Evolutionary conservation across 2,797 vertebrate species (phyloP), one percentile per base, ranked within the genome.

Genomic region (Nannoperca australis): DNA sequence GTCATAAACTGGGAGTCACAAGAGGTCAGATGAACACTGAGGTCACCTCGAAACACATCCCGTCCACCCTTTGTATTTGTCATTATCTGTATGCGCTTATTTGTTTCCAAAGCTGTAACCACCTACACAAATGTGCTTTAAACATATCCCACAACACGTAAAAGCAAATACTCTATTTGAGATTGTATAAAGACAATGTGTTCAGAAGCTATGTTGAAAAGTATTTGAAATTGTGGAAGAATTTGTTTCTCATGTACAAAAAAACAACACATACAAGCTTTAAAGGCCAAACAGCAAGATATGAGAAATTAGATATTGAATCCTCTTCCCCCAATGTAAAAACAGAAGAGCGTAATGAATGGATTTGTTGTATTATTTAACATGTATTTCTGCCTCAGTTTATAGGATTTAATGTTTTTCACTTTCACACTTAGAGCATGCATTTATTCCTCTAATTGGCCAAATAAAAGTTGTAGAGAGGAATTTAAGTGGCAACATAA

Each of bases 1-100:
- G 95, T 96, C 96, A 96, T 97, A 97, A 97, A 97, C 90, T 92
- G 87, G 89, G 94, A 94, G 94, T 96, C 95, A 96, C 95, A 93
- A 93, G 92, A 95, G 96, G 93, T 93, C 96, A 95, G 88, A 93
- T 93, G 81, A 85, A 62, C 70, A 47, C 40, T 22, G 76, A 79
- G 84, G 84, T 89, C 87, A 88, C 7, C 72, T 63, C 20, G 2
- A 83, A 82, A 70, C 54, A 64, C 27, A 65, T 40, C 62, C 3
- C 13, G 1, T 30, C 56, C 61, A 27, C n/a, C 32, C 13, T 67
- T 73, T 70, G 20, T 47, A 36, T 78, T 56, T 70, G 36, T 38
- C 18, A 2, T 59, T 54, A 56, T 47, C n/a, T 66, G 58, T 49
- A 7, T 12, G 34, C 44, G 38, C 36, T 40, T n/a, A 42, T 76